Evolutionary conservation across 2,888 invertebrate species (phyloP), one percentile per base, ranked within the genome.

Genomic region (Machimus atricapillus): DNA sequence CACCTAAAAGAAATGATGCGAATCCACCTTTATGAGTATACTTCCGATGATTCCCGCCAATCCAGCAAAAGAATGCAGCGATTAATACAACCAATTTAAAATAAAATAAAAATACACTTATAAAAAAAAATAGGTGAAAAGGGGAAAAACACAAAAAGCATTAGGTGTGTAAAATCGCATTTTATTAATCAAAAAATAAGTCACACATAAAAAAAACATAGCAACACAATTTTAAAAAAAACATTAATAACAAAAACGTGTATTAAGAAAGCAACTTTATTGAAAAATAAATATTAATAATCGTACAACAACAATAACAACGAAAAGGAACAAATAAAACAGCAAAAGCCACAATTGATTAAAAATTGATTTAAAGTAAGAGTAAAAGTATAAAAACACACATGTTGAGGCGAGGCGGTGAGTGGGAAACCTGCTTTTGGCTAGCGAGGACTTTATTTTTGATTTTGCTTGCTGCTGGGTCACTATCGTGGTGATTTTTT

Each of bases 231-330:
- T 23, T n/a, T n/a, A n/a, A 43, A 85, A 58, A 85, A 40, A 37
- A 85, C 85, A 85, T 31, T 66, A 83, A 66, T 34, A 40, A 83
- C 56, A 83, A 58, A 40, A 83, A 83, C 66, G 66, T 66, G 23
- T 58, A 82, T 56, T 66, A 83, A 66, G 14, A 66, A 83, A 83
- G 82, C 82, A 83, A 37, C 58, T 83, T 83, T 83, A 83, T 83
- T 83, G 34, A 83, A 66, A 83, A 66, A 46, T 46, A 52, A 78
- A 73, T 40, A 58, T 82, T 40, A 46, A 43, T 76, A 76, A 76
- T 37, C 19, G 37, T 37, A 76, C 76, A 85, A 85, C 40, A 73
- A 85, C 46, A 85, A 37, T 74, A 85, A 85, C 74, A 74, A 85
- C 40, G 2, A 46, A 85, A 37, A 16, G 58, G 31, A 85, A 74